These are phyloP conservation scores for Antitype chi DNA, from an alignment of 2,888 invertebrate genomes.

Conservation along the genomic window DNA sequence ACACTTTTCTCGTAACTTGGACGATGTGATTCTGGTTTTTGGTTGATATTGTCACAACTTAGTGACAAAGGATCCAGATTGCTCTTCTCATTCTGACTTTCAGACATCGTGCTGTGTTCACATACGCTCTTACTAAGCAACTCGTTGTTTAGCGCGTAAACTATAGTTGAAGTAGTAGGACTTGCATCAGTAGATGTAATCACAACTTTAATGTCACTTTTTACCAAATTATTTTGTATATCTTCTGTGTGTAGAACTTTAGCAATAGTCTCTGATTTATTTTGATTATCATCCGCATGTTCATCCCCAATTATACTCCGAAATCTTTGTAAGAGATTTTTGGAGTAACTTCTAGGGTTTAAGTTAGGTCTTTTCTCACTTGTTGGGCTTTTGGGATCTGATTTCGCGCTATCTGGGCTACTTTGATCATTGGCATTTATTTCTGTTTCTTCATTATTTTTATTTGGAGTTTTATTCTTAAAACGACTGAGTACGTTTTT, in stretches of 20 bases:
- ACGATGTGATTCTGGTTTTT: conserved; percentile 74
- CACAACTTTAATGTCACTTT: conserved; percentile 83
- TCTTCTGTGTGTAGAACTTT: conserved; percentile 71
- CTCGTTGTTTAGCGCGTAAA: conserved; percentile 75
- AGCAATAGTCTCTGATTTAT: conserved; percentile 71
- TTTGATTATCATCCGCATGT: conserved; percentile 82
- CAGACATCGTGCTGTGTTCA: conserved; percentile 81
- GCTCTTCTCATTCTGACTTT: conserved; percentile 84
- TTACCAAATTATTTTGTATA: conserved; percentile 70
- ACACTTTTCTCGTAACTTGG: conserved; percentile 82
- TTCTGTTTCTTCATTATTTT: conserved; percentile 81
- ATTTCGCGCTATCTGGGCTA: conserved; percentile 80
- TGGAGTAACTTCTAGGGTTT: conserved; percentile 87
- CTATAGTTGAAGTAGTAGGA: conserved; percentile 79
- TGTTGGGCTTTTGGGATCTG: conserved; percentile 84
- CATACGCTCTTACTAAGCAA: conserved; percentile 84
- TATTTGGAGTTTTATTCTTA: conserved; percentile 84
- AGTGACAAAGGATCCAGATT: conserved; percentile 83
- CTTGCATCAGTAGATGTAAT: conserved; percentile 83
- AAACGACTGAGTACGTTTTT: conserved; percentile 91
- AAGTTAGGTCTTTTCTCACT: conserved; percentile 84
- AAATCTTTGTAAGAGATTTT: conserved; percentile 87
- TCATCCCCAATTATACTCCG: conserved; percentile 89
- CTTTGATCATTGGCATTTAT: conserved; percentile 86
- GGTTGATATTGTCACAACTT: conserved; percentile 84